Evolutionary conservation across 2,888 invertebrate species (phyloP), one percentile per base, ranked within the genome.

Genomic region (Drosophila quinaria): DNA sequence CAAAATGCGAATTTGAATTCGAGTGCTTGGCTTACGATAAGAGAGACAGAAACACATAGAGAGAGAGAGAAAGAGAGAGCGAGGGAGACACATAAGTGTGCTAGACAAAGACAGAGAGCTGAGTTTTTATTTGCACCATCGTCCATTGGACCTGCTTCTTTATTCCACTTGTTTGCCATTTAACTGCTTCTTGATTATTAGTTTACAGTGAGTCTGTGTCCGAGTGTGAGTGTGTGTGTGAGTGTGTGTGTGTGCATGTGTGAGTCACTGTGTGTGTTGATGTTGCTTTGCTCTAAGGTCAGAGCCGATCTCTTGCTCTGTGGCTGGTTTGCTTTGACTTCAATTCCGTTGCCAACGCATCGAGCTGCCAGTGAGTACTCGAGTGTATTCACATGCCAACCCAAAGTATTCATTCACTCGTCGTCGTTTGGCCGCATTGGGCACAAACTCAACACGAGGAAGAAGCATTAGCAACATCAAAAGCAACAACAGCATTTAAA

Each of bases 121-220:
- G 19, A 60, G 42, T 25, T 69, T 42, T 42, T 47, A 64, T 78
- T 74, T 69, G 35, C 75, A 64, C 37, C 80, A 60, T 19, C 61
- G 37, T 69, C 33, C 59, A 63, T 62, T 81, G 74, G 67, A 66
- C 51, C 59, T 67, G 68, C 74, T 74, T 82, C 77, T 77, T 80
- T 64, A 70, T 87, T 70, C 69, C 67, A 82, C 68, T 83, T 73
- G 70, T 68, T 84, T 84, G 89, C 87, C 79, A 89, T 81, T 84
- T 89, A 87, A 84, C 85, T 84, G 82, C 88, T 84, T 84, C 87
- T 84, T 89, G 78, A 89, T 87, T 87, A 89, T 84, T 81, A 78
- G 75, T 69, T 78, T 61, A 58, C 39, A 31, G 31, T 29, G 22
- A 10, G 42, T 55, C 25, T 25, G 25, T 6, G 25, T 25, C 25